These are phyloP conservation scores for Nipponia nippon DNA, from an alignment of 2,113 vertebrate genomes.

Conservation along the genomic window DNA sequence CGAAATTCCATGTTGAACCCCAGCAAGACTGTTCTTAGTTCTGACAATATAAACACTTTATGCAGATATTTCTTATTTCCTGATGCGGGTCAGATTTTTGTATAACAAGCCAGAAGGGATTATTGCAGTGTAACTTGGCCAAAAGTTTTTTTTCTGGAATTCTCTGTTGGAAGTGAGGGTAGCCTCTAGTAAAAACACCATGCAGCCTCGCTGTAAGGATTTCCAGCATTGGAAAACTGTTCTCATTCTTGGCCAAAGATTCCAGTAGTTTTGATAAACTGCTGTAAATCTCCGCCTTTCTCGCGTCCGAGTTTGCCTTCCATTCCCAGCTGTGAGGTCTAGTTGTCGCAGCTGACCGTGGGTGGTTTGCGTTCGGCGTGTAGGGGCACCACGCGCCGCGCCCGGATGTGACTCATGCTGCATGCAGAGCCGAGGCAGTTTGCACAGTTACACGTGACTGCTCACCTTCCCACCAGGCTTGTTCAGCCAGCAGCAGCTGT, in stretches of 20 bases:
- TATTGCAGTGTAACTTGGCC: not conserved
- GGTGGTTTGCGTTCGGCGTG: rapidly evolving
- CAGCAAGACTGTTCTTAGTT: not conserved
- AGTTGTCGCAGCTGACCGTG: not conserved
- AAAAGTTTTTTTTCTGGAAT: not conserved
- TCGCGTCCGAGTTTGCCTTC: not conserved
- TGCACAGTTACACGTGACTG: rapidly evolving
- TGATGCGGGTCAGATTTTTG: not conserved
- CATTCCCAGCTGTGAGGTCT: not conserved
- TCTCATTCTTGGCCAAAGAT: not conserved
- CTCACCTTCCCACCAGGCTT: not conserved
- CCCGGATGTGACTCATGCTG: not conserved
- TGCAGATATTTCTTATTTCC: not conserved
- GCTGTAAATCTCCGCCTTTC: not conserved
- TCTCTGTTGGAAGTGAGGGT: not conserved
- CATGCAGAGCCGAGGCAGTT: rapidly evolving
- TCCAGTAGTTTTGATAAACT: not conserved
- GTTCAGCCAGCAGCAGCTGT: not conserved
- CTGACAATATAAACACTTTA: not conserved
- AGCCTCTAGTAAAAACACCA: not conserved
- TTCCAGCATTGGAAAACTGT: not conserved
- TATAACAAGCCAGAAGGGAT: not conserved
- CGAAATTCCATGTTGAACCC: not conserved
- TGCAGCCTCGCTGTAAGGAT: rapidly evolving
- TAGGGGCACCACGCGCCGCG: not conserved